Evolutionary conservation across 2,113 vertebrate genomes (phyloP).

Genomic region (Heliornis fulica): DNA sequence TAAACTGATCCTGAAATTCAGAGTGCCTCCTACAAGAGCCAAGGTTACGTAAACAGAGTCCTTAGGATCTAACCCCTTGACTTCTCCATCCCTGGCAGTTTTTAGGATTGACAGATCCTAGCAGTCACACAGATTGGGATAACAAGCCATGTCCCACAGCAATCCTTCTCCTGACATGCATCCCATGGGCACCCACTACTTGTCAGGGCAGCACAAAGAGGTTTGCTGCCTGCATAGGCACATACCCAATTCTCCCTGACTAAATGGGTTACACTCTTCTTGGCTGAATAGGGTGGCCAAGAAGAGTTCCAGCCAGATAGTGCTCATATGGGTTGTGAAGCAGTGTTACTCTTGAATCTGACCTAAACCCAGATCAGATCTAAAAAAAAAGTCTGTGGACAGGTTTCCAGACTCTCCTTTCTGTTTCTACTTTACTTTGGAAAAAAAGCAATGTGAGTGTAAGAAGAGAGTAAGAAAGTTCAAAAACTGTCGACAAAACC

Average conservation of each 20-base stretch:
- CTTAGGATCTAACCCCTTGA: not conserved
- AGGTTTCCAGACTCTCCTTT: not conserved
- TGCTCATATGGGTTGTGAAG: not conserved
- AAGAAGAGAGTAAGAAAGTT: not conserved
- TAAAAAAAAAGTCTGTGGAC: not conserved
- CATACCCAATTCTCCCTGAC: not conserved
- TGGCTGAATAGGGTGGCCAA: not conserved
- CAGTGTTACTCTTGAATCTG: not conserved
- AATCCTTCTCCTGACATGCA: not conserved
- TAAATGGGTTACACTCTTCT: not conserved
- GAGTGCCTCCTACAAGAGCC: not conserved
- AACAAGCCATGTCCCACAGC: not conserved
- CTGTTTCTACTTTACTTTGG: not conserved
- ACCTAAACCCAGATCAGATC: not conserved
- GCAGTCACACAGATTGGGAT: not conserved
- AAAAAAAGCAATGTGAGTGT: not conserved
- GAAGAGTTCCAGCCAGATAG: not conserved
- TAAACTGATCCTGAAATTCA: slow-evolving; percentile 4
- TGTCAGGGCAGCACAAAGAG: not conserved
- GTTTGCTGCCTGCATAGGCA: not conserved
- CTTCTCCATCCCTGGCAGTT: not conserved
- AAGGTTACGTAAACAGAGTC: slow-evolving; percentile 22
- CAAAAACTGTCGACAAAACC: not conserved
- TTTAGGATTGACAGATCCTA: not conserved
- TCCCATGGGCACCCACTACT: not conserved